These are phyloP conservation scores for Phenganax subtilis DNA, from an alignment of 92 coral and sea anemone species.

Conservation along the genomic window DNA sequence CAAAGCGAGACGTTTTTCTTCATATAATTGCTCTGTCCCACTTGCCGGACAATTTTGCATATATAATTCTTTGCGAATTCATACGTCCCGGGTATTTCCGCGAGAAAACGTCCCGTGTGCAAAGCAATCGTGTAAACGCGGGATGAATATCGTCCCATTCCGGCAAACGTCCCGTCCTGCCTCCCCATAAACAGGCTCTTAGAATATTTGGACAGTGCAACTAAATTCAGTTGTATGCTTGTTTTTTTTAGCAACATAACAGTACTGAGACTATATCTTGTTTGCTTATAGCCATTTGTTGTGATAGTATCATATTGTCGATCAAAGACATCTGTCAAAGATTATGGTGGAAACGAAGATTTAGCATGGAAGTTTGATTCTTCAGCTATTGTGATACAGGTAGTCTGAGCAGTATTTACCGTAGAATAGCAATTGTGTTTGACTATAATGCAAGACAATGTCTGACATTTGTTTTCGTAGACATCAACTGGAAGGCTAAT, in stretches of 20 bases:
- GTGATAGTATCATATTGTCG: constrained; percentile 80
- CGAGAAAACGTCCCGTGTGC: too few relatives aligned
- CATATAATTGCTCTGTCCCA: too few relatives aligned
- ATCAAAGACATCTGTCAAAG: constrained; percentile 69
- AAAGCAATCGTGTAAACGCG: too few relatives aligned
- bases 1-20: too few relatives aligned
- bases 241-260: neutral
- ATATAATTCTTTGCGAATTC: too few relatives aligned
- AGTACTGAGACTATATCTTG: neutral
- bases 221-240: neutral
- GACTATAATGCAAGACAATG: neutral
- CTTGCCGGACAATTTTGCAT: too few relatives aligned
- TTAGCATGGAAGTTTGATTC: constrained; percentile 95
- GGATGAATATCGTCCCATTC: too few relatives aligned
- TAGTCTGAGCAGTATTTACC: neutral
- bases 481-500: constrained; percentile 90
- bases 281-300: constrained; percentile 71
- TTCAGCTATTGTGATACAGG: constrained; percentile 73
- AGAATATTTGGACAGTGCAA: neutral
- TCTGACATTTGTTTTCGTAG: constrained; percentile 38
- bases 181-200: neutral
- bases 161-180: too few relatives aligned
- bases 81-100: too few relatives aligned
- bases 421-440: neutral
- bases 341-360: constrained; percentile 71